Evolutionary conservation across 2,888 invertebrate species (phyloP), one percentile per base, ranked within the genome.

Genomic region (Campoplex nolae): DNA sequence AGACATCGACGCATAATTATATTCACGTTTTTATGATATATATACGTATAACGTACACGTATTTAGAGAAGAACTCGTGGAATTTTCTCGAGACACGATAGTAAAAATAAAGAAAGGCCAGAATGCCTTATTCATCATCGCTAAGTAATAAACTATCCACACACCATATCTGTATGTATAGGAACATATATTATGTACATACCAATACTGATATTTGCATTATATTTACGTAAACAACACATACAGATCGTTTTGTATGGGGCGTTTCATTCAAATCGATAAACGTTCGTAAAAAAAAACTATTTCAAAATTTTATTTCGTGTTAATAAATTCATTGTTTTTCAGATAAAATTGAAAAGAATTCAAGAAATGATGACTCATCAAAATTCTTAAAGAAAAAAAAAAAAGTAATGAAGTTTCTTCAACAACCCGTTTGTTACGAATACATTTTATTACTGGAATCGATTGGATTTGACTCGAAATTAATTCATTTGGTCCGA

Each of bases 111-210:
- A 73, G 65, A 81, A 71, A 32, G 48, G 32, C 48, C 35, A 68
- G 48, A 74, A 81, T 74, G n/a, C 42, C 80, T 81, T 81, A 73
- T 81, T 73, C 65, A 73, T 74, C 65, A 81, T 81, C 73, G 65
- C 62, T 71, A 35, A 65, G 54, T 81, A 81, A 81, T 81, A 65
- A 80, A 80, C 73, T 74, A 74, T 81, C 42, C 38, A 70, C 54
- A 54, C 18, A 23, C 23, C 23, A 54, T 32, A 23, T 73, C 68
- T 85, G 32, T 58, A 58, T 78, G 56, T 79, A 74, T 80, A 74
- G 48, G 28, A 51, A 65, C 71, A 18, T 79, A 75, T 48, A 75
- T 45, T 65, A 81, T 65, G 62, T 73, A 73, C 65, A 65, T 51
- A 38, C 35, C 56, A 56, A 70, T 23, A 32, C 32, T n/a, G 38